Conservation (phyloP, 2,113 vertebrate species). For the Dendropsophus ebraccatus region DNA sequence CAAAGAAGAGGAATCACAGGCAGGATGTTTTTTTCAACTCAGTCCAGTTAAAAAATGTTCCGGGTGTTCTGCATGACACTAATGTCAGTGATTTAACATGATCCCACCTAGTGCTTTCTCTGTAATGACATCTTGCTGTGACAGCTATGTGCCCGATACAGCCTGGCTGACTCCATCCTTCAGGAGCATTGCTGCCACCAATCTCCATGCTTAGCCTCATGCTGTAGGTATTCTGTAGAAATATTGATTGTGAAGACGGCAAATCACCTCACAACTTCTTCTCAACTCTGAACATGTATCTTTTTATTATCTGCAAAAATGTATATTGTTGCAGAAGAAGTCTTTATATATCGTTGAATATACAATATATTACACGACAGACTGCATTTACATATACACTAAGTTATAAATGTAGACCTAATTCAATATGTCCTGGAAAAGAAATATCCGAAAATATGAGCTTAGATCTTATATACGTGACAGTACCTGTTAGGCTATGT, state of each 20-base stretch:
- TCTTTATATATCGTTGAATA: background rate
- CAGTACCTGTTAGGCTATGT: too few relatives aligned
- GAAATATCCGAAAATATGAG: too few relatives aligned
- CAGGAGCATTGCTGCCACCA: conserved; percentile 9
- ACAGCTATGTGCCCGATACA: background rate
- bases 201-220: background rate
- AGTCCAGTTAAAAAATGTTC: background rate
- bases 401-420: too few relatives aligned
- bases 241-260: conserved; percentile 7
- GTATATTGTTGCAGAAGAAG: background rate
- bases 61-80: background rate
- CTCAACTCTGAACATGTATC: background rate
- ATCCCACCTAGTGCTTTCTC: background rate
- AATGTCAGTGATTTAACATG: conserved; percentile 13
- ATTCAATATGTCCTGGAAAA: too few relatives aligned
- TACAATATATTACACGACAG: background rate
- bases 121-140: background rate
- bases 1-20: background rate
- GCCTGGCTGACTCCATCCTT: conserved; percentile 1
- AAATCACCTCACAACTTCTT: background rate
- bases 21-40: background rate
- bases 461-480: too few relatives aligned
- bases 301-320: conserved; percentile 1
- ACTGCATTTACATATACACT: background rate
- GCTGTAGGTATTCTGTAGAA: background rate